These are phyloP conservation scores for Drosophila simulans DNA, from an alignment of 1,140 invertebrate species.

Conservation along the genomic window DNA sequence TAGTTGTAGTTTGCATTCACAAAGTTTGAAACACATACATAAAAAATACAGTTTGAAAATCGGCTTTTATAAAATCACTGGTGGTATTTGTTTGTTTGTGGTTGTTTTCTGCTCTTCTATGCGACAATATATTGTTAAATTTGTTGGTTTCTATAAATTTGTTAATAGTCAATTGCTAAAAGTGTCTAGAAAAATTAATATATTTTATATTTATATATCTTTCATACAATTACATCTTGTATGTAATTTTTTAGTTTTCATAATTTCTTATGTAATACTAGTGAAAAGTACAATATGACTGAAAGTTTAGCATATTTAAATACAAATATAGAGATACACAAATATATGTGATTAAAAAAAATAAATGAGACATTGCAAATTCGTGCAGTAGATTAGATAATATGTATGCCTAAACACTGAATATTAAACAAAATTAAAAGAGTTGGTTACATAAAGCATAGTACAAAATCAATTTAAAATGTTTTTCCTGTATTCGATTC, in stretches of 20 bases:
- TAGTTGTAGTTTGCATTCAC: constrained; percentile 39
- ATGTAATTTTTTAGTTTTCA: constrained; percentile 45
- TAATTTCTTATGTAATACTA: constrained; percentile 66
- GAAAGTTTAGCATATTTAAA: constrained; percentile 43
- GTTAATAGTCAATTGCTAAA: constrained; percentile 73
- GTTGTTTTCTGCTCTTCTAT: constrained; percentile 31
- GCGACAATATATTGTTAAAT: constrained; percentile 46
- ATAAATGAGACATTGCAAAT: constrained; percentile 55
- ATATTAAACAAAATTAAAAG: constrained; percentile 43
- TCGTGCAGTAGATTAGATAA: constrained; percentile 35
- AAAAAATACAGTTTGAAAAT: constrained; percentile 67
- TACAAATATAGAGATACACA: constrained; percentile 30
- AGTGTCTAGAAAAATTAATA: constrained; percentile 70
- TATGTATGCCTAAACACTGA: constrained; percentile 27
- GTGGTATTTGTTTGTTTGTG: constrained; percentile 58
- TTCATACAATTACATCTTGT: constrained; percentile 33
- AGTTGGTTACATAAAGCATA: constrained; percentile 3
- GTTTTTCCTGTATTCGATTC: constrained; percentile 46
- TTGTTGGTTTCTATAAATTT: constrained; percentile 64
- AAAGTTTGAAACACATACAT: constrained; percentile 46
- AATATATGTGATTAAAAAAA: constrained; percentile 29
- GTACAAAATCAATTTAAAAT: constrained; percentile 11
- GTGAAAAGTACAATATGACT: constrained; percentile 72
- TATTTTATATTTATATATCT: constrained; percentile 53
- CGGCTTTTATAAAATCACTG: constrained; percentile 78